phyloP scores from a whole-genome alignment of 2,888 invertebrate species.

The Drosophila seclusa region DNA sequence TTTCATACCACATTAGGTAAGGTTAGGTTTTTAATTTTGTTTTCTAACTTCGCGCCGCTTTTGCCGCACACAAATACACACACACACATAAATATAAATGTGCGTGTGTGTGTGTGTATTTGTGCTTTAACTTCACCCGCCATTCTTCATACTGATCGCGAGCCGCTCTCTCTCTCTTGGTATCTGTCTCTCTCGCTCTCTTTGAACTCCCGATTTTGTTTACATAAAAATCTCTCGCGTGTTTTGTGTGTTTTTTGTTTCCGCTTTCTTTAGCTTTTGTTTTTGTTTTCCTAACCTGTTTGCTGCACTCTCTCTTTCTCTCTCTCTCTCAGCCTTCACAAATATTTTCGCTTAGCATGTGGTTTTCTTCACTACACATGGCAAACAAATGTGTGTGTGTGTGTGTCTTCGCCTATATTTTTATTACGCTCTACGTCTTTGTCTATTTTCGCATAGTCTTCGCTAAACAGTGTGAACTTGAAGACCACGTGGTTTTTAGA shows the following conservation, averaged over 20 bases:
- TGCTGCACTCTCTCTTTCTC: conserved; percentile 25
- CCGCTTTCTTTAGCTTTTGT: conserved; percentile 54
- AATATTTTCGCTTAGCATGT: conserved; percentile 74
- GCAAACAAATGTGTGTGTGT: conserved; percentile 33
- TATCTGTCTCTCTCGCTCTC: not conserved
- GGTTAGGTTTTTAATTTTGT: conserved; percentile 80
- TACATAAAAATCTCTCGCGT: conserved; percentile 63
- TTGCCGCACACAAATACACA: conserved; percentile 17
- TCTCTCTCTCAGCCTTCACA: conserved; percentile 1
- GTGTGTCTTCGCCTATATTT: conserved; percentile 51
- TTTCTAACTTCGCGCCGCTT: conserved; percentile 60
- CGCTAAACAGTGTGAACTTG: conserved; percentile 61
- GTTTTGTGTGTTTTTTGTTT: conserved; percentile 63
- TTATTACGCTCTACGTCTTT: conserved; percentile 67
- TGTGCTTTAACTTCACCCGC: conserved; percentile 41
- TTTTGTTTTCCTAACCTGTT: conserved; percentile 64
- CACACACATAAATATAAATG: not conserved
- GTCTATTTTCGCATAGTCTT: conserved; percentile 64
- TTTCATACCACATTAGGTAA: conserved; percentile 80
- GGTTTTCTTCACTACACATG: conserved; percentile 71
- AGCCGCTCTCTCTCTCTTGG: conserved; percentile 1
- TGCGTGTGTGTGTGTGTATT: conserved; percentile 1
- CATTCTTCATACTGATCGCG: conserved; percentile 31
- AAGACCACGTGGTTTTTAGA: conserved; percentile 80
- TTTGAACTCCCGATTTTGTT: conserved; percentile 59